phyloP scores from a whole-genome alignment of 2,113 vertebrate species.

The Sinocyclocheilus anophthalmus region DNA sequence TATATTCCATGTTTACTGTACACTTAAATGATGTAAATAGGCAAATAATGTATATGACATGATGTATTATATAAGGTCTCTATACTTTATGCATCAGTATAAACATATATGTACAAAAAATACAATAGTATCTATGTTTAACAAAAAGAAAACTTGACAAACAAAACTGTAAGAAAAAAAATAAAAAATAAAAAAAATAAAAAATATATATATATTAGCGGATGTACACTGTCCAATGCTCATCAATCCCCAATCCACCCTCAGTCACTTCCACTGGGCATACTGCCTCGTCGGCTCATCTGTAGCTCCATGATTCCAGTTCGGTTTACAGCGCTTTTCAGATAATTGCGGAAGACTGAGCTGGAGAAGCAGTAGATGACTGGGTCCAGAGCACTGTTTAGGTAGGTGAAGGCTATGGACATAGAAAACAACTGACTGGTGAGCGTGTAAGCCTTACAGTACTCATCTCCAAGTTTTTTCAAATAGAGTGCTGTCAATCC shows the following conservation, averaged over 20 bases:
- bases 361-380: conserved; percentile 78
- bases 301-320: conserved; percentile 22
- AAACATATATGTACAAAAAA: not conserved
- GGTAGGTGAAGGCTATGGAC: conserved; percentile 75
- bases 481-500: conserved; percentile 57
- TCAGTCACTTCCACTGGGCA: conserved; percentile 19
- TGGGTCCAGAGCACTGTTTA: conserved; percentile 77
- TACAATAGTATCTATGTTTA: not conserved
- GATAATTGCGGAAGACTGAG: conserved; percentile 70
- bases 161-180: too few species aligned
- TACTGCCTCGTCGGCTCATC: conserved; percentile 32
- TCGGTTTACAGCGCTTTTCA: conserved; percentile 57
- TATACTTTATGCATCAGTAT: not conserved
- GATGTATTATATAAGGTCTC: not conserved
- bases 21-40: not conserved
- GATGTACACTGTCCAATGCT: too few species aligned
- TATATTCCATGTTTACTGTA: too few species aligned
- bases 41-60: not conserved
- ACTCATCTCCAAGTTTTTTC: not conserved
- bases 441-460: conserved; percentile 65
- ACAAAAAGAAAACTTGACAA: not conserved
- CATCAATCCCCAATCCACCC: not conserved
- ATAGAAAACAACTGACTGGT: conserved; percentile 65
- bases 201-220: too few species aligned
- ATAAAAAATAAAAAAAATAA: too few species aligned